Evolutionary conservation across 1,140 invertebrate genomes (phyloP).

Genomic region (Diachasmimorpha longicaudata): DNA sequence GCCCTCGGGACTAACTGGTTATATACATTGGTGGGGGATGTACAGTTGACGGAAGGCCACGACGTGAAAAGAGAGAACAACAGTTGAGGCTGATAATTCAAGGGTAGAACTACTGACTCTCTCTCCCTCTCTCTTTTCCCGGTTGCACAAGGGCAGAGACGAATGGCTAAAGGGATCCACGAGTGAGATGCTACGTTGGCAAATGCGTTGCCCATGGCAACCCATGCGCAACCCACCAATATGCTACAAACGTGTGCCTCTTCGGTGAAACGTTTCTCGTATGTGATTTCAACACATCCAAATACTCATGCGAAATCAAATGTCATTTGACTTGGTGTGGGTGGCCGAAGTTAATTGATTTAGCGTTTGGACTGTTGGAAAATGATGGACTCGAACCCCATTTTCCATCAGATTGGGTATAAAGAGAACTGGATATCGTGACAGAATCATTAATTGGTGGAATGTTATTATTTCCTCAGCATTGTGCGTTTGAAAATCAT

Average conservation of each 20-base stretch:
- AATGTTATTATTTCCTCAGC: no score
- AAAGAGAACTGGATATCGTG: not conserved
- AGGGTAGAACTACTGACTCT: conserved; percentile 18
- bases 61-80: conserved; percentile 16
- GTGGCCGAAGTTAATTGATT: conserved; percentile 51
- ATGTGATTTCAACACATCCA: not conserved
- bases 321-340: conserved; percentile 6
- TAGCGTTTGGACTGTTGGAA: conserved; percentile 32
- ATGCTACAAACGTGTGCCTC: conserved; percentile 17
- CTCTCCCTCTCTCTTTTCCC: not conserved
- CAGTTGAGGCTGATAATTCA: conserved; percentile 10
- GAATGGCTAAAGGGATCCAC: conserved; percentile 12
- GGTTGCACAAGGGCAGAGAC: conserved; percentile 18
- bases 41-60: conserved; percentile 9
- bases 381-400: not conserved
- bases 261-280: not conserved
- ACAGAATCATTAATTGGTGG: no score
- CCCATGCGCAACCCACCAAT: conserved; percentile 39
- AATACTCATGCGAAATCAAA: conserved; percentile 14
- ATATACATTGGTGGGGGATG: not conserved
- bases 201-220: conserved; percentile 53
- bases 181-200: conserved; percentile 43
- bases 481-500: no score
- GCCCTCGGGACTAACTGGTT: conserved; percentile 11
- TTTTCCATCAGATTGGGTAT: not conserved